phyloP scores from a whole-genome alignment of 2,888 invertebrate species.

The Sympetrum striolatum region DNA sequence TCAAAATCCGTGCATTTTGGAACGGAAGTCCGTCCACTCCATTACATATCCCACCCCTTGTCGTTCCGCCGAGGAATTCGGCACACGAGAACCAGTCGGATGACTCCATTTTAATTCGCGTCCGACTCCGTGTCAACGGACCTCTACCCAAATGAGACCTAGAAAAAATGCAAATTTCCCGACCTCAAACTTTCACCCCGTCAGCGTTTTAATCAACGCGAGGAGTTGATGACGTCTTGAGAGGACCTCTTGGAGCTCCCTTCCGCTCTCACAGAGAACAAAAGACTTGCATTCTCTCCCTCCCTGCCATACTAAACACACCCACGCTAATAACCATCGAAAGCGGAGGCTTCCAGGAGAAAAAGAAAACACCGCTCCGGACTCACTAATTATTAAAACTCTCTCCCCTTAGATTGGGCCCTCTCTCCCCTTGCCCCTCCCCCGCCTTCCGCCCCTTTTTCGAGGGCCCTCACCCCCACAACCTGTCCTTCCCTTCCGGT shows the following conservation, averaged over 20 bases:
- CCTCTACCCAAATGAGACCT: neutral
- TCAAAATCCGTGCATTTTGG: too few species aligned
- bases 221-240: neutral
- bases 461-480: neutral
- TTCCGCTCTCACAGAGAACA: neutral
- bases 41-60: neutral
- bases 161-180: neutral
- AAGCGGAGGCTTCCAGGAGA: neutral
- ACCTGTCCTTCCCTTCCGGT: slow-evolving; percentile 13
- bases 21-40: neutral
- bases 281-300: neutral
- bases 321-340: neutral
- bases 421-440: neutral
- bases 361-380: neutral
- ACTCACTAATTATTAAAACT: neutral
- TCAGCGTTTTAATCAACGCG: neutral
- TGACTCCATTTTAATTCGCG: neutral
- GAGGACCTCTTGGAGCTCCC: neutral
- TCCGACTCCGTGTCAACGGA: neutral
- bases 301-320: neutral
- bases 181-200: neutral
- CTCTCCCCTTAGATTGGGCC: neutral
- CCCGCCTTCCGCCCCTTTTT: neutral
- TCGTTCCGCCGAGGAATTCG: neutral
- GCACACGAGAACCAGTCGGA: neutral